Evolutionary conservation across 2,797 vertebrate genomes (phyloP).

Genomic region (Cyprinodon diabolis): DNA sequence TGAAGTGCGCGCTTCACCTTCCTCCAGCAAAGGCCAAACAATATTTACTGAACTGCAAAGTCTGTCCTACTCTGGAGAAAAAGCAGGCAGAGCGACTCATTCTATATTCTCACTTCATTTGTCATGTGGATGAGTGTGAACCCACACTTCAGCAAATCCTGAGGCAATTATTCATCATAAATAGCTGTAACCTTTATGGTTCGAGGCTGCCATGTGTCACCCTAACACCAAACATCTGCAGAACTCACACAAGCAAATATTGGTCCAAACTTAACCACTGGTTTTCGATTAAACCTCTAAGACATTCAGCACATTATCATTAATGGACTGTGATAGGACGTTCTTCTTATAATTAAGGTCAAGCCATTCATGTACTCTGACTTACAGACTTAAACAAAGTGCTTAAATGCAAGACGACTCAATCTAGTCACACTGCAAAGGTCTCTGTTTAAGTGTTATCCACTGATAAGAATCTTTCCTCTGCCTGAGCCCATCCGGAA

Average conservation of each 20-base stretch:
- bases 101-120: constrained; percentile 27
- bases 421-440: neutral
- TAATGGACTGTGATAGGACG: constrained; percentile 18
- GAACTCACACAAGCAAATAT: constrained; percentile 28
- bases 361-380: constrained; percentile 20
- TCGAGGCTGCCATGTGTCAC: constrained; percentile 45
- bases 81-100: constrained; percentile 15
- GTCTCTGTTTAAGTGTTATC: constrained; percentile 1
- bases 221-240: constrained; percentile 26
- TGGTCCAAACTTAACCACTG: constrained; percentile 24
- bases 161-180: constrained; percentile 48
- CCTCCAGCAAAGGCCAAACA: constrained; percentile 46
- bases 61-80: constrained; percentile 12
- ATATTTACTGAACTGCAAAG: constrained; percentile 41
- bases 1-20: constrained; percentile 10
- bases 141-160: constrained; percentile 42
- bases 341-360: constrained; percentile 28
- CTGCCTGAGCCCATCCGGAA: neutral
- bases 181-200: constrained; percentile 59
- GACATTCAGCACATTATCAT: constrained; percentile 8
- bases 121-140: constrained; percentile 38
- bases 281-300: constrained; percentile 20
- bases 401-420: constrained; percentile 19
- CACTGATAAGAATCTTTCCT: constrained; percentile 7
- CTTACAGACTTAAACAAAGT: constrained; percentile 28